Conservation (phyloP, 2,113 vertebrate genomes). For the Cryptotis parvus region DNA sequence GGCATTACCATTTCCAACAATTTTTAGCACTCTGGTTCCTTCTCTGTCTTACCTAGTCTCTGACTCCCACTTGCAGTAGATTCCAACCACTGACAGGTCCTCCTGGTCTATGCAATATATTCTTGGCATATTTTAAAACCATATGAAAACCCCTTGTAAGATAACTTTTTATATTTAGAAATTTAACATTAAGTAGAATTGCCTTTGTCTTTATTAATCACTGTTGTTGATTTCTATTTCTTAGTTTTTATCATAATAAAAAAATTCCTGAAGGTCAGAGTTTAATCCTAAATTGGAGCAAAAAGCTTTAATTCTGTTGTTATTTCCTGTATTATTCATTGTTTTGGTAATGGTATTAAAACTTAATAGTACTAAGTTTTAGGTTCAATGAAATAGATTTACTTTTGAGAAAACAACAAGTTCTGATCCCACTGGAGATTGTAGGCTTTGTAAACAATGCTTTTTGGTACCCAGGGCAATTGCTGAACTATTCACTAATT, state of each 20-base stretch:
- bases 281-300: background rate
- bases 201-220: background rate
- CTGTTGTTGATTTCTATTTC: background rate
- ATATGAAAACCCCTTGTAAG: conserved; percentile 20
- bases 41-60: too few relatives aligned
- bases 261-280: background rate
- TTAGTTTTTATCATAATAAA: background rate
- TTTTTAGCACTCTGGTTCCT: too few relatives aligned
- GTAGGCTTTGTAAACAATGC: background rate
- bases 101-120: background rate
- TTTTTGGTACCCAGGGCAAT: background rate
- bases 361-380: background rate
- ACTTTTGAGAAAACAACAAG: background rate
- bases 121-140: conserved; percentile 9
- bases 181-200: conserved; percentile 1
- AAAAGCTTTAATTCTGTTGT: background rate
- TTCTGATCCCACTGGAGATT: background rate
- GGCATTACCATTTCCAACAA: too few relatives aligned
- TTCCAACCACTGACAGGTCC: too few relatives aligned
- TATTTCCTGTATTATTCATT: background rate
- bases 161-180: background rate
- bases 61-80: too few relatives aligned
- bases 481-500: background rate
- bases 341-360: background rate
- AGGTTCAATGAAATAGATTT: background rate